Base-by-base conservation (phyloP, 1,140 invertebrate genomes). In the Aphelinus atriplicis region DNA sequence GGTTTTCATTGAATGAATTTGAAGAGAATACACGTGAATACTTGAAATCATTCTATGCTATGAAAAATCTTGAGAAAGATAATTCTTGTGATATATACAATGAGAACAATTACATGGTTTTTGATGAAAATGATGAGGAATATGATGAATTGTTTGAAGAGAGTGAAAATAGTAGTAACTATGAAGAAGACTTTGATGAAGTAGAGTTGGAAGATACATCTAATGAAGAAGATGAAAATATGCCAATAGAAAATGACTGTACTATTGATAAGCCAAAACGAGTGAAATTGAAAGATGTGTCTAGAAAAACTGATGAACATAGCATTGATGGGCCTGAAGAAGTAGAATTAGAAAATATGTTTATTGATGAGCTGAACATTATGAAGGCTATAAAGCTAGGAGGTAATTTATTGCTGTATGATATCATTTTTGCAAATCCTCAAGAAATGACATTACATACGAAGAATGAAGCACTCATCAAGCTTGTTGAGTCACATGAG, bases 391-490 rank as follows among this genome's bases (percentile, higher is more conserved):
- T 70, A 1, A 51, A 51, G 10, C 43, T 70, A 45, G 62, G 53
- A 51, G 53, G 42, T 7, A 51, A 61, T 62, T 42, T 47, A 50
- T 61, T 47, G 6, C n/a, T 70, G n/a, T 62, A 70, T n/a, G 47
- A 70, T 9, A 50, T 70, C 9, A 43, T 70, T 0, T 70, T 43
- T 9, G 62, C 61, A 6, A 50, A 70, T 62, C 58, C 56, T 47
- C 50, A 72, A 64, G 71, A 72, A 65, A 72, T 72, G 71, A 42
- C 71, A 47, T 6, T 72, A 1, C 57, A 72, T 72, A n/a, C 45
- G n/a, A 64, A 72, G n/a, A 72, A 72, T 72, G 50, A 63, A 45
- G 47, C 53, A 46, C 47, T 71, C 7, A n/a, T 9, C 55, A 26
- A 71, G 3, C 45, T 71, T 56, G 2, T 71, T 5, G 9, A 64